Evolutionary conservation across 2,888 invertebrate genomes (phyloP).

Genomic region (Choreutis nemorana): DNA sequence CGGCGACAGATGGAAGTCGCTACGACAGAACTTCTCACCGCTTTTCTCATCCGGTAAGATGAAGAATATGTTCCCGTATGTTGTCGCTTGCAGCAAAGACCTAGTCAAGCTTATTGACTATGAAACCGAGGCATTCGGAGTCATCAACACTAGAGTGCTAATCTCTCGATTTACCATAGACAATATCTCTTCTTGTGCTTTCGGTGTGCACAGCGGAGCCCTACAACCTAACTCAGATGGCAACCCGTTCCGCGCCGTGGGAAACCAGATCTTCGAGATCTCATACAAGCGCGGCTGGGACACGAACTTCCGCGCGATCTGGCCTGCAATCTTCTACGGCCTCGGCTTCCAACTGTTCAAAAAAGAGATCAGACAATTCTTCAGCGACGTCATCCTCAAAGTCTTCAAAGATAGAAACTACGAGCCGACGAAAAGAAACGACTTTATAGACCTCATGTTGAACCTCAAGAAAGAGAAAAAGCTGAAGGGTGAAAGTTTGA

Average conservation of each 20-base stretch:
- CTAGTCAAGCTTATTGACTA: slow-evolving; percentile 26
- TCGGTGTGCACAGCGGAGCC: slow-evolving; percentile 31
- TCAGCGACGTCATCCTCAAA: slow-evolving; percentile 2
- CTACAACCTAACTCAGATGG: slow-evolving; percentile 16
- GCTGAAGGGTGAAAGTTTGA: slow-evolving; percentile 12
- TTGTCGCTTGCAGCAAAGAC: slow-evolving; percentile 21
- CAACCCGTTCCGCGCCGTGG: slow-evolving; percentile 7
- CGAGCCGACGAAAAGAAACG: slow-evolving; percentile 10
- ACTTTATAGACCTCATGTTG: slow-evolving; percentile 14
- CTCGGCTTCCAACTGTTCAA: slow-evolving; percentile 1
- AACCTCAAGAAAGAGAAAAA: slow-evolving; percentile 8
- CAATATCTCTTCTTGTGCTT: slow-evolving; percentile 29
- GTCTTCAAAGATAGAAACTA: slow-evolving; percentile 8
- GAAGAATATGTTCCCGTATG: slow-evolving; percentile 42
- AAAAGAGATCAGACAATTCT: slow-evolving; percentile 3
- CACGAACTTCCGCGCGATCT: slow-evolving; percentile 5
- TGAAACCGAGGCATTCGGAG: slow-evolving; percentile 12
- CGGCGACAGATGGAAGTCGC: slow-evolving; percentile 38
- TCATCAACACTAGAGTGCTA: slow-evolving; percentile 20
- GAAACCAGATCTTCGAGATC: slow-evolving; percentile 4
- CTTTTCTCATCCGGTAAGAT: slow-evolving; percentile 40
- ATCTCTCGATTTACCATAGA: slow-evolving; percentile 35
- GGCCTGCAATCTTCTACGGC: slow-evolving; percentile 7
- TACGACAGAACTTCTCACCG: slow-evolving; percentile 36
- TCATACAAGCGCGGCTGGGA: slow-evolving; percentile 1